Conservation (phyloP, 2,797 vertebrate genomes). For the Chaunax sp. region DNA sequence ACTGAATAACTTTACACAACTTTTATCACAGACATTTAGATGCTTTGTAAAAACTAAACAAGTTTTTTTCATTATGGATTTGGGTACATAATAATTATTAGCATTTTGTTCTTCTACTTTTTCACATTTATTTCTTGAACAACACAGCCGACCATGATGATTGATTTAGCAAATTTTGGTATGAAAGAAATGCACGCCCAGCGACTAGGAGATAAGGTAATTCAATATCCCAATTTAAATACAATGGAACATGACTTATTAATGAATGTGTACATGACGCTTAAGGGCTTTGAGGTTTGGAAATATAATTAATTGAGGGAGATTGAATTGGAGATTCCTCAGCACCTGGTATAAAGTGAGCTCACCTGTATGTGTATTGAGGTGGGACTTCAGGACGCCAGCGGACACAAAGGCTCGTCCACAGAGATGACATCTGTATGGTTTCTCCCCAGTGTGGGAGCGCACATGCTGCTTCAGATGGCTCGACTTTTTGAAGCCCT, state of each 20-base stretch:
- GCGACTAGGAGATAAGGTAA: not conserved
- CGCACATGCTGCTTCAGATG: constrained; percentile 97
- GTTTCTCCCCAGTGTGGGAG: constrained; percentile 98
- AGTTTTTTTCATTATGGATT: no score
- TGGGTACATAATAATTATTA: no score
- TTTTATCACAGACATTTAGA: no score
- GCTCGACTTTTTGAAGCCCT: constrained; percentile 98
- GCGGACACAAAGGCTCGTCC: constrained; percentile 96
- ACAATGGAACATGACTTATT: not conserved
- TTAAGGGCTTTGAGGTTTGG: not conserved
- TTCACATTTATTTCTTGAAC: no score
- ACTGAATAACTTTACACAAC: not conserved
- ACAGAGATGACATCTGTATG: constrained; percentile 93
- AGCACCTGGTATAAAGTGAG: not conserved
- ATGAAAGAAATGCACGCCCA: not conserved
- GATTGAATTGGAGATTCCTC: not conserved
- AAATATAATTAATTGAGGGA: constrained; percentile 2
- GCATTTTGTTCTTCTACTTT: no score
- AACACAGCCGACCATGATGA: no score
- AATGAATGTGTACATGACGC: not conserved
- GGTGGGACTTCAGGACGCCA: constrained; percentile 96
- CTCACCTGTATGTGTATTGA: constrained; percentile 97
- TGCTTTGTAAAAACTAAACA: no score
- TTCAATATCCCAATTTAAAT: not conserved
- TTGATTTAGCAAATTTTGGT: not conserved